Conservation (phyloP, 2,888 invertebrate species). For the Malthinus seriepunctatus region DNA sequence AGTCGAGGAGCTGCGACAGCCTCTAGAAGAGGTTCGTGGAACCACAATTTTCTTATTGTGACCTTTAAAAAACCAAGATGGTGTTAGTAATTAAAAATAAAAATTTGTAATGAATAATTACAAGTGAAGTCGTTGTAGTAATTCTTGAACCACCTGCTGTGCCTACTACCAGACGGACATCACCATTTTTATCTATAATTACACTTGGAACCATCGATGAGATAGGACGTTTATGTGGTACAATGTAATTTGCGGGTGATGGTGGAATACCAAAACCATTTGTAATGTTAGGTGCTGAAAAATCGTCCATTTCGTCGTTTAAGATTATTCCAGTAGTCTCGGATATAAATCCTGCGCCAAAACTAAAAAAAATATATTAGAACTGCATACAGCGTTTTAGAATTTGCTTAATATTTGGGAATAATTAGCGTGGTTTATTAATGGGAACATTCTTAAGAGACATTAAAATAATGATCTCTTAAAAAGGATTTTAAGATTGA, state of each 20-base stretch:
- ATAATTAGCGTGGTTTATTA: too few relatives aligned
- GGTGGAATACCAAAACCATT: slow-evolving; percentile 77
- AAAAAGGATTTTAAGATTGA: too few relatives aligned
- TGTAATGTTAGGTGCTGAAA: slow-evolving; percentile 68
- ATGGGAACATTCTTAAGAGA: too few relatives aligned
- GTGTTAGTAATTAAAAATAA: too few relatives aligned
- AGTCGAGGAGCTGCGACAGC: slow-evolving; percentile 60
- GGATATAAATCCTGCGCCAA: slow-evolving; percentile 80
- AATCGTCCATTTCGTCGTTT: slow-evolving; percentile 91
- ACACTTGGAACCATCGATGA: slow-evolving; percentile 92
- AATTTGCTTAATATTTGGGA: too few relatives aligned
- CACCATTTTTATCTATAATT: slow-evolving; percentile 65
- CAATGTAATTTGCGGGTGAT: slow-evolving; percentile 81
- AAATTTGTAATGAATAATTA: too few relatives aligned
- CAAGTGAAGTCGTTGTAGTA: slow-evolving; percentile 76
- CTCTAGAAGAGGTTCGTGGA: slow-evolving; percentile 57
- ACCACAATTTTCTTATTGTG: slow-evolving; percentile 60
- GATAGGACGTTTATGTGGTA: slow-evolving; percentile 80
- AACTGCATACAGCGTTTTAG: too few relatives aligned
- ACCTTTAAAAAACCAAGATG: too few relatives aligned
- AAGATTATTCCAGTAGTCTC: slow-evolving; percentile 77
- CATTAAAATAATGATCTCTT: too few relatives aligned
- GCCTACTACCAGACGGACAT: slow-evolving; percentile 70
- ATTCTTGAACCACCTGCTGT: slow-evolving; percentile 92
- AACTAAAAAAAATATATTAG: slow-evolving; percentile 63